phyloP scores from a whole-genome alignment of 2,888 invertebrate genomes.

The Latrodectus hesperus region DNA sequence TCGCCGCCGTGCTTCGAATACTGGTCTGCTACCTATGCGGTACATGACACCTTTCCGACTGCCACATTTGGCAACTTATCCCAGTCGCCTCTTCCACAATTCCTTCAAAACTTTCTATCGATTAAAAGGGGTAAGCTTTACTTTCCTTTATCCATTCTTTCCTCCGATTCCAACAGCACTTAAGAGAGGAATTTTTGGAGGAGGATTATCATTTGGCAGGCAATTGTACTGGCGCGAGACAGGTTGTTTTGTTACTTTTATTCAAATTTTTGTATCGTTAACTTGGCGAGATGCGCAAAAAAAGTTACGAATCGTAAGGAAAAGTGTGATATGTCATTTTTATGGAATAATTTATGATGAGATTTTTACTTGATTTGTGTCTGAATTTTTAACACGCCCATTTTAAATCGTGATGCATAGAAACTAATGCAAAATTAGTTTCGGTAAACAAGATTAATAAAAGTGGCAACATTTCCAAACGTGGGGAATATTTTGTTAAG shows the following conservation, averaged over 20 bases:
- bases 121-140: constrained; percentile 21
- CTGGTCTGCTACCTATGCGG: constrained; percentile 43
- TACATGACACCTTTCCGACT: not conserved
- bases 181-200: constrained; percentile 14
- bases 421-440: too few relatives aligned
- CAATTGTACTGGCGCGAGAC: not conserved
- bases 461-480: too few relatives aligned
- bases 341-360: too few relatives aligned
- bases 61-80: constrained; percentile 41
- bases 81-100: not conserved
- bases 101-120: constrained; percentile 21
- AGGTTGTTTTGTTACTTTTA: constrained; percentile 21
- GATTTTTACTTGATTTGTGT: too few relatives aligned
- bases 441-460: too few relatives aligned
- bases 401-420: too few relatives aligned
- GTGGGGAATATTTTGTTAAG: too few relatives aligned
- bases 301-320: not conserved
- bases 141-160: constrained; percentile 3
- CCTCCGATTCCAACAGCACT: constrained; percentile 12
- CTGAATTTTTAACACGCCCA: too few relatives aligned
- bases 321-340: too few relatives aligned
- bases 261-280: not conserved
- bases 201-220: constrained; percentile 13
- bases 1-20: constrained; percentile 42
- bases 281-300: not conserved